Percentiles rank a stretch among this genome's conserved stretches.
Evolutionary conservation across 2,888 invertebrate species (phyloP).

Genomic region (Pelosia muscerda): DNA sequence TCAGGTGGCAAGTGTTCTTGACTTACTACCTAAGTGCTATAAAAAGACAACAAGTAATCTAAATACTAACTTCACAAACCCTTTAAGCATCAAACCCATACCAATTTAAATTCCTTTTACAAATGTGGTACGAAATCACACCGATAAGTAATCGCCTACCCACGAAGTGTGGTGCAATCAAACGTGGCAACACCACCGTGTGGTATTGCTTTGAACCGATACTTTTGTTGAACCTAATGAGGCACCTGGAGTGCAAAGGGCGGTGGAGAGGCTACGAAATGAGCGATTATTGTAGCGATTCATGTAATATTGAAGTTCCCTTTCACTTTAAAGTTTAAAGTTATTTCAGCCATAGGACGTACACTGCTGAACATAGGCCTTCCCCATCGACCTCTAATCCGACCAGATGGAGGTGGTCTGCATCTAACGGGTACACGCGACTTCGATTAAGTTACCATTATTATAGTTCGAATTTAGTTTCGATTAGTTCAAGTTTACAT

Average conservation of each 20-base stretch:
- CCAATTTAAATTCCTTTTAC: not conserved
- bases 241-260: conserved; percentile 64
- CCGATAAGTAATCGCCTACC: conserved; percentile 23
- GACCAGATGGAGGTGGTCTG: too few species aligned
- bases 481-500: too few species aligned
- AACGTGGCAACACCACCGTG: conserved; percentile 35
- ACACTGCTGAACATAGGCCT: too few species aligned
- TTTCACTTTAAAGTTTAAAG: too few species aligned
- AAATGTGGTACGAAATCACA: conserved; percentile 7
- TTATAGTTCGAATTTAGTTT: too few species aligned
- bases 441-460: too few species aligned
- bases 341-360: too few species aligned
- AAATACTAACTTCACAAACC: not conserved
- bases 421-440: too few species aligned
- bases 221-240: conserved; percentile 73
- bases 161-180: conserved; percentile 25
- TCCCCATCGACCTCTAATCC: too few species aligned
- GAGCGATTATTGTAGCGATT: conserved; percentile 15
- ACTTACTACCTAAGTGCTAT: too few species aligned
- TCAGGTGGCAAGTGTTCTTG: too few species aligned
- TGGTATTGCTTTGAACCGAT: conserved; percentile 66
- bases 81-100: not conserved
- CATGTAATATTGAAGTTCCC: too few species aligned
- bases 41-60: not conserved
- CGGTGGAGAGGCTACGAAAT: conserved; percentile 37